Conservation (phyloP, 2,888 invertebrate species). For the Eristalis arbustorum region DNA sequence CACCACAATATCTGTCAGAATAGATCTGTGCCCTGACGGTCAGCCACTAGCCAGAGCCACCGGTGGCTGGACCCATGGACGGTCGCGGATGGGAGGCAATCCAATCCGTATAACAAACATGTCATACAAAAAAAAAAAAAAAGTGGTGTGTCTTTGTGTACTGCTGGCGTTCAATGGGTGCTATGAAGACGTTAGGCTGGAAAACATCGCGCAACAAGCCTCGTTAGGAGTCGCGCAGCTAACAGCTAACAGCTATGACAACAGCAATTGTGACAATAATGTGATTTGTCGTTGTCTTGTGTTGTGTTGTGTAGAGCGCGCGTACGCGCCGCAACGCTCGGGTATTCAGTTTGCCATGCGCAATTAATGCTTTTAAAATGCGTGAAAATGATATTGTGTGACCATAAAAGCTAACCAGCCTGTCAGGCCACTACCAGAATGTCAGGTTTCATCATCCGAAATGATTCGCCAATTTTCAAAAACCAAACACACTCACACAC, state of each 20-base stretch:
- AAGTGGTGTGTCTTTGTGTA: constrained; percentile 5
- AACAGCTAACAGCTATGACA: constrained; percentile 3
- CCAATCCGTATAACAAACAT: constrained; percentile 26
- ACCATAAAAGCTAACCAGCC: constrained; percentile 37
- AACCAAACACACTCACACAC: constrained; percentile 6
- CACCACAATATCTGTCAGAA: constrained; percentile 42
- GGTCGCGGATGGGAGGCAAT: not conserved
- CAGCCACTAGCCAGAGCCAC: not conserved
- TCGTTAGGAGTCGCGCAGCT: constrained; percentile 31
- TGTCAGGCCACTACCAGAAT: not conserved
- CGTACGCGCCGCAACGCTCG: not conserved
- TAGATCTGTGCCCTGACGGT: constrained; percentile 1
- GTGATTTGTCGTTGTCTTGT: constrained; percentile 37
- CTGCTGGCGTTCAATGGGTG: constrained; percentile 17
- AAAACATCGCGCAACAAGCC: constrained; percentile 44
- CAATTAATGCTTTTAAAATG: constrained; percentile 65
- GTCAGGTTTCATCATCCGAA: constrained; percentile 32
- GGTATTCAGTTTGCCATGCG: constrained; percentile 23
- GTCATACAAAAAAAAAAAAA: not conserved
- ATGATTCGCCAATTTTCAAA: constrained; percentile 49
- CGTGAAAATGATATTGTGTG: constrained; percentile 66
- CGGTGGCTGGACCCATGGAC: not conserved
- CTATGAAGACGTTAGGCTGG: constrained; percentile 41
- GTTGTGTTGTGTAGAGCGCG: not conserved
- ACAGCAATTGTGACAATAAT: constrained; percentile 47